These are phyloP conservation scores for Pteromalus puparum DNA, from an alignment of 1,140 invertebrate genomes.

Conservation along the genomic window DNA sequence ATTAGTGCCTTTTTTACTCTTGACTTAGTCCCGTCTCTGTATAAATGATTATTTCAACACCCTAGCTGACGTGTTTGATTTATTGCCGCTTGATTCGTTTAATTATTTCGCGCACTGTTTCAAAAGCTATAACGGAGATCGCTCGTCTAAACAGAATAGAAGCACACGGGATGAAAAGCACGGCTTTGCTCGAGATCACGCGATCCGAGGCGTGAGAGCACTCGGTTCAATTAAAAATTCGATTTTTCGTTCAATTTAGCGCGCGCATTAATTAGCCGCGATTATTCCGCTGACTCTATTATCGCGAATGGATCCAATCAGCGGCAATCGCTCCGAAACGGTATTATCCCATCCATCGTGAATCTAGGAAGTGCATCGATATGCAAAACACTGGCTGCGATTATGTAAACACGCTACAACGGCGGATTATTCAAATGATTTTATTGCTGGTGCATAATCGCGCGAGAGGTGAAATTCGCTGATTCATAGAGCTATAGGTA, in stretches of 20 bases:
- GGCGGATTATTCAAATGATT: neutral
- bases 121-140: neutral
- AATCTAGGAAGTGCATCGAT: neutral
- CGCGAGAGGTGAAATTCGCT: too few species aligned
- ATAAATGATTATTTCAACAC: slow-evolving; percentile 41
- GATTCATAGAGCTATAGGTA: too few species aligned
- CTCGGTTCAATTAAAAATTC: neutral
- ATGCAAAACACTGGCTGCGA: neutral
- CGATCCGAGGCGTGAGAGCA: neutral
- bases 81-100: slow-evolving; percentile 28
- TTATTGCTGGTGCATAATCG: too few species aligned
- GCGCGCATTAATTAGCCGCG: neutral
- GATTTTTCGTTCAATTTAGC: neutral
- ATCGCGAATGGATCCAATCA: too few species aligned
- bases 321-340: too few species aligned
- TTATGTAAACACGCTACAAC: neutral
- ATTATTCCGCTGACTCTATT: neutral
- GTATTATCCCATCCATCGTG: too few species aligned
- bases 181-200: neutral
- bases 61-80: slow-evolving; percentile 21
- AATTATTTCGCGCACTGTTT: slow-evolving; percentile 33
- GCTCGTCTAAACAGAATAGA: too few species aligned
- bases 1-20: neutral
- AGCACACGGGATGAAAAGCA: too few species aligned
- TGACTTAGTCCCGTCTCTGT: too few species aligned